Evolutionary conservation across 2,113 vertebrate species (phyloP).

Genomic region (Cololabis saira): DNA sequence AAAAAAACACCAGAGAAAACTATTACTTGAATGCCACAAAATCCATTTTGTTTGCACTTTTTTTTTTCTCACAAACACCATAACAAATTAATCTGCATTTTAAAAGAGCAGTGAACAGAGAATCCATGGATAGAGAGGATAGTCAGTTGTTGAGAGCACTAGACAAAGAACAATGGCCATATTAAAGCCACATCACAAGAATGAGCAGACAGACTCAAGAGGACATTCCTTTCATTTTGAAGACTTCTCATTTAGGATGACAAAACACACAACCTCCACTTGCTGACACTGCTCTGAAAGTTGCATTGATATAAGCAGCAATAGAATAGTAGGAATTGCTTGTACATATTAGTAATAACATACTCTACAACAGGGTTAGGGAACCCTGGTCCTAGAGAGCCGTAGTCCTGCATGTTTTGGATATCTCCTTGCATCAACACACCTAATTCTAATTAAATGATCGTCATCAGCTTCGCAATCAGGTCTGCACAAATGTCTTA

Average conservation of each 20-base stretch:
- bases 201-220: conserved; percentile 16
- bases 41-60: not conserved
- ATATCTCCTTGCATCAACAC: too few species aligned
- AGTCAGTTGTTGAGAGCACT: conserved; percentile 45
- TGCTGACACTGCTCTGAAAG: not conserved
- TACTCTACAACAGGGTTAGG: too few species aligned
- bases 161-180: conserved; percentile 59
- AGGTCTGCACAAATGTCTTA: too few species aligned
- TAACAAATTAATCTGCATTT: conserved; percentile 12
- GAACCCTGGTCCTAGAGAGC: too few species aligned
- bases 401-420: too few species aligned
- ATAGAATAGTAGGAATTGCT: too few species aligned
- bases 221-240: conserved; percentile 2
- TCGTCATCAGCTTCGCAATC: too few species aligned
- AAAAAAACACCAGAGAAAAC: not conserved
- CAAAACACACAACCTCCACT: conserved; percentile 12
- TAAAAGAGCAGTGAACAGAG: conserved; percentile 4
- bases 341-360: too few species aligned
- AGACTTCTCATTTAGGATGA: not conserved
- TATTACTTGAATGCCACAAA: too few species aligned
- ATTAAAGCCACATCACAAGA: conserved; percentile 45
- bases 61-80: not conserved
- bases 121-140: not conserved
- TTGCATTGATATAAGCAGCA: too few species aligned
- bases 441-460: too few species aligned